These are phyloP conservation scores for Myxocyprinus asiaticus DNA, from an alignment of 2,113 vertebrate species.

Conservation along the genomic window DNA sequence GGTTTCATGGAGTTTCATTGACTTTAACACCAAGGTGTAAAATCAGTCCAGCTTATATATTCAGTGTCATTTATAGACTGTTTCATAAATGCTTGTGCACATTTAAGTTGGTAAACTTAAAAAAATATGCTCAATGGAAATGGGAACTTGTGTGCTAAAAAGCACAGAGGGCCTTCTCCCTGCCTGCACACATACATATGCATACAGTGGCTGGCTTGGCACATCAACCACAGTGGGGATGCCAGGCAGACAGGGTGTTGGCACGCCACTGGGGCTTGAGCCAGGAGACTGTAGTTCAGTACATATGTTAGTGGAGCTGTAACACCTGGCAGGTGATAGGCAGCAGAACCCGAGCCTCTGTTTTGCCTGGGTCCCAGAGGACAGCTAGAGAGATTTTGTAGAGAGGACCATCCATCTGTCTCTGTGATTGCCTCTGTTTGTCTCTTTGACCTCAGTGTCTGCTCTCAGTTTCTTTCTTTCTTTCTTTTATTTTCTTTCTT, in stretches of 20 bases:
- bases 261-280: constrained; percentile 12
- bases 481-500: not conserved
- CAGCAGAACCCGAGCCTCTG: constrained; percentile 16
- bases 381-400: constrained; percentile 24
- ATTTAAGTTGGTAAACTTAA: not conserved
- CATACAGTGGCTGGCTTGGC: constrained; percentile 33
- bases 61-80: not conserved
- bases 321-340: constrained; percentile 46
- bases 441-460: no score
- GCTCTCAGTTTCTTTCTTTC: constrained; percentile 3
- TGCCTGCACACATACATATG: not conserved
- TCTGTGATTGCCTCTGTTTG: constrained; percentile 10
- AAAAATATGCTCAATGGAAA: not conserved
- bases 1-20: no score
- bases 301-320: constrained; percentile 44
- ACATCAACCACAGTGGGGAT: constrained; percentile 9
- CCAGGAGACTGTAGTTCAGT: constrained; percentile 38
- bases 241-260: constrained; percentile 36
- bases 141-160: not conserved
- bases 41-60: not conserved
- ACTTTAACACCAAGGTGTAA: not conserved
- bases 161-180: not conserved
- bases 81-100: not conserved
- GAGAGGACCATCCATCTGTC: constrained; percentile 18
- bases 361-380: constrained; percentile 3